Evolutionary conservation across 1,140 invertebrate species (phyloP), one percentile per base, ranked within the genome.

Genomic region (Chlorops oryzae): DNA sequence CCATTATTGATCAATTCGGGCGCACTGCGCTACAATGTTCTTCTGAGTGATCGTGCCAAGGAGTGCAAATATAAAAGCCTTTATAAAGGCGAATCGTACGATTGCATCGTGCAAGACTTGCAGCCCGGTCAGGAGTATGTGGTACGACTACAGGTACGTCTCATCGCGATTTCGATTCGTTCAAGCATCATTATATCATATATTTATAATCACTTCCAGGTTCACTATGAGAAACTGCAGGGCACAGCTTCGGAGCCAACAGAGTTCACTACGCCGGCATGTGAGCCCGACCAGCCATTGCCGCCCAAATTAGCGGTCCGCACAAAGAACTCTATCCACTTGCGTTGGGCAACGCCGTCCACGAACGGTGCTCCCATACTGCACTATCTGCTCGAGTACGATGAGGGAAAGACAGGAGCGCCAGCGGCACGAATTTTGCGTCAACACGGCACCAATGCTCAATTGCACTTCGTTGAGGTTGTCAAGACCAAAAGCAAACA

Each of bases 41-140:
- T 87, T 45, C 77, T 89, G 52, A 85, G 82, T 59, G 88, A 91
- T 62, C 84, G 85, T 58, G 84, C 81, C 18, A 81, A 85, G 59
- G 83, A 86, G 52, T 80, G 79, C 56, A 83, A 83, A 61, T 91
- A 87, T 72, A 88, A 88, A 74, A 81, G 83, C 38, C 86, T 90
- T 40, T 90, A 89, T 64, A 84, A 78, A 47, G 84, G 85, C 15
- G 73, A 77, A 24, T 82, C 82, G n/a, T 75, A 83, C 18, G 85
- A 83, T 17, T 84, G 81, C 70, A 78, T 81, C 75, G 83, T 92
- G 44, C 81, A 86, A 72, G 87, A 91, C 68, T 74, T 92, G 51
- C 80, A 83, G 68, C 88, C 90, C 9, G 86, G 85, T 4, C 86
- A 86, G 60, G 85, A 88, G 57, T 92, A 91, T 68, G 80, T 81